Evolutionary conservation across 2,113 vertebrate genomes (phyloP).

Genomic region (Cisticola juncidis): DNA sequence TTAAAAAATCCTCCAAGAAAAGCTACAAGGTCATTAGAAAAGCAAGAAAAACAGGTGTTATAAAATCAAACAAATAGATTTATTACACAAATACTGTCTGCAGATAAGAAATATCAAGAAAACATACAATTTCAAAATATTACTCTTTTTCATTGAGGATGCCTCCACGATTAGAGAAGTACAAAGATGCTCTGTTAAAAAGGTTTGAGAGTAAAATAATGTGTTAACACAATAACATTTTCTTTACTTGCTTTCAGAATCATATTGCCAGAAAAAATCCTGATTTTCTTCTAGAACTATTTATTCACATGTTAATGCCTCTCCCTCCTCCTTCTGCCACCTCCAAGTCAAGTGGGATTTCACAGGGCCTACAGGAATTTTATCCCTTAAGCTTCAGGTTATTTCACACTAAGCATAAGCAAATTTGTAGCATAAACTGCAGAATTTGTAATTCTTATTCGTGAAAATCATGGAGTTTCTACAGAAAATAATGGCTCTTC

Average conservation of each 20-base stretch:
- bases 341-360: background rate
- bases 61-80: background rate
- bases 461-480: background rate
- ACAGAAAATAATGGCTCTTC: background rate
- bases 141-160: background rate
- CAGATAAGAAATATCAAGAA: background rate
- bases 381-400: background rate
- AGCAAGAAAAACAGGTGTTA: background rate
- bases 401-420: background rate
- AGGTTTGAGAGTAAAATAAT: background rate
- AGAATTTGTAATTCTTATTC: background rate
- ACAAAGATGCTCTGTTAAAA: background rate
- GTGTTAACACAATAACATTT: background rate
- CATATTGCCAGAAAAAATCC: background rate
- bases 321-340: background rate
- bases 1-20: background rate
- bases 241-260: background rate
- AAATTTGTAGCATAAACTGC: background rate
- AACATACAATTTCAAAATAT: background rate
- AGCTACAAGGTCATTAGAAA: background rate
- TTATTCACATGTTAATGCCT: background rate
- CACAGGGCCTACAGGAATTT: background rate
- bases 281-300: background rate
- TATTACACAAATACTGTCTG: background rate
- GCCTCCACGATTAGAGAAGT: background rate